A percentile compares a stretch with the other conserved stretches of the same genome.
Conservation (phyloP, 2,113 vertebrate genomes). For the Trachemys scripta region DNA sequence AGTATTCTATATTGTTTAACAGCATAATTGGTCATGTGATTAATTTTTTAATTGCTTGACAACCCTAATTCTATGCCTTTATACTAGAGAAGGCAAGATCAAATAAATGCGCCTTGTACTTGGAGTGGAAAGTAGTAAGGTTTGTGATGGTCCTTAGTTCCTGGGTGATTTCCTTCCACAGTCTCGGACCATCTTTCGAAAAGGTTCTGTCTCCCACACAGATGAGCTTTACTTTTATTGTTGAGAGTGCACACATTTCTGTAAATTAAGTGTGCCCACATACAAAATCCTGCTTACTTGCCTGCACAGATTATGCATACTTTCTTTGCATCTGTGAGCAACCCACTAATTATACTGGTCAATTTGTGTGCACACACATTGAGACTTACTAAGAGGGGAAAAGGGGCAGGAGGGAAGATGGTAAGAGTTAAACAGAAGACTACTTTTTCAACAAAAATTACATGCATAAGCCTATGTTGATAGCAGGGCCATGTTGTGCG, state of each 20-base stretch:
- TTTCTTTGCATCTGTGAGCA: not conserved
- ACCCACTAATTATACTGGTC: not conserved
- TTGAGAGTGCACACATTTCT: not conserved
- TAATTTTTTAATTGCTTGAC: too few species aligned
- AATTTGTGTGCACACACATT: not conserved
- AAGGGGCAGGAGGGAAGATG: not conserved
- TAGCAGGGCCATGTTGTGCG: not conserved
- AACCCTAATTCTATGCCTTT: not conserved
- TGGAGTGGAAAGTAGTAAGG: not conserved
- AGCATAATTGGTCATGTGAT: too few species aligned
- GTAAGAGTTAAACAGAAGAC: not conserved
- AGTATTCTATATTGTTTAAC: too few species aligned
- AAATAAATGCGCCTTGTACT: not conserved
- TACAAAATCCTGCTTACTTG: not conserved
- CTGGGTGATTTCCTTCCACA: not conserved
- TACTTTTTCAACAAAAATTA: constrained; percentile 15
- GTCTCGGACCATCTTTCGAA: not conserved
- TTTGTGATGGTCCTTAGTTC: not conserved
- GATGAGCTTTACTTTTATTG: not conserved
- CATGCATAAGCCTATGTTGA: not conserved
- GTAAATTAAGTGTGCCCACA: not conserved
- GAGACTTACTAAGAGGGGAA: not conserved
- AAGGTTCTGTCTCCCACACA: not conserved
- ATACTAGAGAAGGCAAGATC: not conserved
- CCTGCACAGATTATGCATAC: not conserved